These are phyloP conservation scores for Sinotaia quadrata DNA, from an alignment of 2,888 invertebrate genomes.

Conservation along the genomic window DNA sequence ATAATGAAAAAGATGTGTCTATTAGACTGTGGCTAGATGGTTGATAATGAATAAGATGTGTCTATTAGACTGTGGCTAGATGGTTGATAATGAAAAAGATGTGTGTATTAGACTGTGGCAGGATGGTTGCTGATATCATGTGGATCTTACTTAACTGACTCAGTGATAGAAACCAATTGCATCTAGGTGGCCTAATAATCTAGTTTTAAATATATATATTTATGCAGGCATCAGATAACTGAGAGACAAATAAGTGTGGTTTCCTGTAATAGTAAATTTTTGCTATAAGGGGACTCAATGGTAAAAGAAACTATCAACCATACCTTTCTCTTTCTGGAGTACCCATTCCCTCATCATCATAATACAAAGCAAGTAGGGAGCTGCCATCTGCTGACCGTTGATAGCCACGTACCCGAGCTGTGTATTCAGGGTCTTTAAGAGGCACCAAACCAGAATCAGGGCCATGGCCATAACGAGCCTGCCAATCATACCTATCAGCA, in stretches of 20 bases:
- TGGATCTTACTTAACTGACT: too few relatives aligned
- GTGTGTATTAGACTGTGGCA: too few relatives aligned
- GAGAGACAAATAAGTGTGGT: neutral
- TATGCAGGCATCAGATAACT: too few relatives aligned
- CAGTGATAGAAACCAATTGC: too few relatives aligned
- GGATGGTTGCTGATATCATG: too few relatives aligned
- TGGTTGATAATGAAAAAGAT: too few relatives aligned
- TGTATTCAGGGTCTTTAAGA: constrained; percentile 92
- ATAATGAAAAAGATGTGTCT: too few relatives aligned
- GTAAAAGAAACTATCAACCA: neutral
- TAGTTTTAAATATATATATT: too few relatives aligned
- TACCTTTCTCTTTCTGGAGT: constrained; percentile 26
- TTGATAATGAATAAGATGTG: too few relatives aligned
- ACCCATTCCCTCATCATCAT: constrained; percentile 26
- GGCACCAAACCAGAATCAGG: constrained; percentile 97
- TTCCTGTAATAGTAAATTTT: neutral
- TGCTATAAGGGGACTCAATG: neutral
- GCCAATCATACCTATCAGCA: constrained; percentile 42
- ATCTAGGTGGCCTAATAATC: too few relatives aligned
- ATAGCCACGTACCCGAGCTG: constrained; percentile 75
- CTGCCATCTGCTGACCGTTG: constrained; percentile 30
- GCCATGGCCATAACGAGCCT: constrained; percentile 90
- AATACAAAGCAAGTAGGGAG: neutral
- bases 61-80: too few relatives aligned
- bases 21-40: too few relatives aligned